phyloP scores from a whole-genome alignment of 2,888 invertebrate species.

The Cheilosia variabilis region DNA sequence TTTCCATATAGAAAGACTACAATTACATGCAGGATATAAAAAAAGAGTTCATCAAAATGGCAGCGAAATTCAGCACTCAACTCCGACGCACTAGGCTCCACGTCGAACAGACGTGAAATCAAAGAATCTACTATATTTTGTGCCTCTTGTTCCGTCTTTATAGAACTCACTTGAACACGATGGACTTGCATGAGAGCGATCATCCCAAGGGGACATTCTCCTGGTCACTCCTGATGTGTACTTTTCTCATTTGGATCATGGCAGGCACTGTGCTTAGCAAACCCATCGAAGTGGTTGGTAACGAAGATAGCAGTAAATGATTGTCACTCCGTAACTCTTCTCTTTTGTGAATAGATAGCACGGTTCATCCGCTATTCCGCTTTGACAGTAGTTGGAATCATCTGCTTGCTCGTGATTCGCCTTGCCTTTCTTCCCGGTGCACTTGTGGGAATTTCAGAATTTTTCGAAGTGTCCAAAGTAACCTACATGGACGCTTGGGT shows the following conservation, averaged over 20 bases:
- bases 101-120: too few relatives aligned
- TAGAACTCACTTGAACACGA: slow-evolving; percentile 60
- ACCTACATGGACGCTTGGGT: slow-evolving; percentile 15
- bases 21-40: too few relatives aligned
- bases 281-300: slow-evolving; percentile 76
- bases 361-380: slow-evolving; percentile 78
- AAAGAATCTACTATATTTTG: background rate
- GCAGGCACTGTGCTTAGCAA: slow-evolving; percentile 77
- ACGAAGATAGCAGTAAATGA: too few relatives aligned
- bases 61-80: too few relatives aligned
- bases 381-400: slow-evolving; percentile 71
- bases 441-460: slow-evolving; percentile 47
- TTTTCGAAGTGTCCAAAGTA: slow-evolving; percentile 59
- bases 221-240: slow-evolving; percentile 78
- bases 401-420: slow-evolving; percentile 77
- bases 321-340: too few relatives aligned
- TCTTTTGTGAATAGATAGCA: slow-evolving; percentile 77
- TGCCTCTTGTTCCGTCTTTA: background rate
- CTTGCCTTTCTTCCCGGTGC: slow-evolving; percentile 79
- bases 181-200: slow-evolving; percentile 35
- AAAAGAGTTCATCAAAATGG: too few relatives aligned
- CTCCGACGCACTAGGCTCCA: too few relatives aligned
- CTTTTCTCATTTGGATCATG: slow-evolving; percentile 77
- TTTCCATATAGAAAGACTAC: too few relatives aligned
- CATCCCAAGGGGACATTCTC: slow-evolving; percentile 76